A percentile compares a stretch with the other conserved stretches of the same genome.
Conservation (phyloP, 2,797 vertebrate genomes). For the Manis javanica region DNA sequence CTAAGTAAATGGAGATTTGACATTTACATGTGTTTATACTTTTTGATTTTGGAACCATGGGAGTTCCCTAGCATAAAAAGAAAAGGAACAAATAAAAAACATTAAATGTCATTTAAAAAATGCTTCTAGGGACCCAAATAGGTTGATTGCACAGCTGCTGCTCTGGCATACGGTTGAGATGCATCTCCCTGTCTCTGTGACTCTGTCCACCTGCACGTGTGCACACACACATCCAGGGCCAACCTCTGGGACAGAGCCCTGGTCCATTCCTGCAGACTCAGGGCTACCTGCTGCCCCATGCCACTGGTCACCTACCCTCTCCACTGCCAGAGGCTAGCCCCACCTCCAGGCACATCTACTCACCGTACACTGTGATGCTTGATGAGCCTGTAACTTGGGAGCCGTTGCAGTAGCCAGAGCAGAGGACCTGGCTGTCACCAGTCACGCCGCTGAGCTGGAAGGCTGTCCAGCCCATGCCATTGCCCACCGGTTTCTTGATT, state of each 20-base stretch:
- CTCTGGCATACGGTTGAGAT: background rate
- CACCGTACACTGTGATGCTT: constrained; percentile 50
- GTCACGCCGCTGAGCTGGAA: constrained; percentile 48
- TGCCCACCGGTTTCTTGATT: accelerated
- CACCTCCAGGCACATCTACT: background rate
- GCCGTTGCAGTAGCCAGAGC: background rate
- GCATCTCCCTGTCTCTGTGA: background rate
- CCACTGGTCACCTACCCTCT: background rate
- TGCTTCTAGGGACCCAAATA: background rate
- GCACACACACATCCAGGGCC: background rate
- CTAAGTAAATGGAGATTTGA: background rate
- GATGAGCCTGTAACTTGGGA: background rate
- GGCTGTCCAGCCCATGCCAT: background rate
- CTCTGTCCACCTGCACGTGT: background rate
- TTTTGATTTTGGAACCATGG: background rate
- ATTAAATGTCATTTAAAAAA: background rate
- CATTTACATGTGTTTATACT: background rate
- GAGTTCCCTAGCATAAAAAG: background rate
- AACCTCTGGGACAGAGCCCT: background rate
- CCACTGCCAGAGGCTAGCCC: background rate
- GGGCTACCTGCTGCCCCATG: no score
- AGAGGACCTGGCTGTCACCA: background rate
- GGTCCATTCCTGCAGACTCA: background rate
- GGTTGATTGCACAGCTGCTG: background rate
- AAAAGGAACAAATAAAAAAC: background rate